Evolutionary conservation across 2,888 invertebrate genomes (phyloP).

Genomic region (Eilema caniola): DNA sequence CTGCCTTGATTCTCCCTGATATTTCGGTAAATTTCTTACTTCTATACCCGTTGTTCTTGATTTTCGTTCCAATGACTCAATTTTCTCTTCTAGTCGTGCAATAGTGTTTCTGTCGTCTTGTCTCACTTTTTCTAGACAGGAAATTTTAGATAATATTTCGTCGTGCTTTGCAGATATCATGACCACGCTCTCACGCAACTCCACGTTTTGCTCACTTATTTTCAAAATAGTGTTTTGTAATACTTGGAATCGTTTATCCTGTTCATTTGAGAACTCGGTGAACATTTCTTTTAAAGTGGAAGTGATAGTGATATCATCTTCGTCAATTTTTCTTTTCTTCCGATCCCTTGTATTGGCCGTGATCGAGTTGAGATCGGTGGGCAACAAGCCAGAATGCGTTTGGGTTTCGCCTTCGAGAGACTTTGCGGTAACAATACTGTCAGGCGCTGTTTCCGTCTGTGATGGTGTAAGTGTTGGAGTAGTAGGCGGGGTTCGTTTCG

Average conservation of each 20-base stretch:
- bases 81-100: background rate
- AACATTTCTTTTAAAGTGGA: background rate
- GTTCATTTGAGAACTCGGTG: background rate
- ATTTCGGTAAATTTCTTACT: slow-evolving; percentile 2
- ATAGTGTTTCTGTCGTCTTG: background rate
- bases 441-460: too few relatives aligned
- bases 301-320: background rate
- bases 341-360: background rate
- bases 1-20: background rate
- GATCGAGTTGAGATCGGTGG: background rate
- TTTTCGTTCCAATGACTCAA: slow-evolving; percentile 4
- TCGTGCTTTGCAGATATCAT: background rate
- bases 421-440: too few relatives aligned
- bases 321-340: background rate
- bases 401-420: too few relatives aligned
- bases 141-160: background rate
- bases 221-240: background rate
- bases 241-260: background rate
- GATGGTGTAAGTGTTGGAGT: too few relatives aligned
- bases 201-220: too few relatives aligned
- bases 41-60: slow-evolving; percentile 3
- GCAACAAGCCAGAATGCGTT: background rate
- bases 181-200: background rate
- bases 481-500: too few relatives aligned
- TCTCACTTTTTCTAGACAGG: background rate